These are phyloP conservation scores for Pseudocheirus occidentalis DNA, from an alignment of 2,797 vertebrate genomes.

Conservation along the genomic window DNA sequence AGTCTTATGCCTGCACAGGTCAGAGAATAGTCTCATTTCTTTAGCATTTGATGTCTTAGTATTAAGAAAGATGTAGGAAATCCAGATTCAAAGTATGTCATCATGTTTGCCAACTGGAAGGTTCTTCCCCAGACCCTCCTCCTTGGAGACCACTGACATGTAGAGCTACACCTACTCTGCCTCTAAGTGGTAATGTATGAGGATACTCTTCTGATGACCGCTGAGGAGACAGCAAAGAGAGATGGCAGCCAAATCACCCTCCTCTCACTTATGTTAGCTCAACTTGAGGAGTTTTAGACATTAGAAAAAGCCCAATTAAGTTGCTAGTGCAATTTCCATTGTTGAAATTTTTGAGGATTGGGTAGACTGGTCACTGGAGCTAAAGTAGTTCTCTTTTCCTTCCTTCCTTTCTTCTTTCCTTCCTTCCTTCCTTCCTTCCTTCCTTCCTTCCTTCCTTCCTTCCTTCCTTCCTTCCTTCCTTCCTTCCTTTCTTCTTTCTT, in stretches of 20 bases:
- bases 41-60: neutral
- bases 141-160: neutral
- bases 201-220: neutral
- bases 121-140: neutral
- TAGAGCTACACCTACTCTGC: neutral
- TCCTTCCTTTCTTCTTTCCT: too few species aligned
- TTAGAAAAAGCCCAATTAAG: neutral
- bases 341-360: neutral
- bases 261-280: neutral
- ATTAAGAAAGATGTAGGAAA: neutral
- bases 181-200: neutral
- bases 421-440: too few species aligned
- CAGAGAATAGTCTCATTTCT: neutral
- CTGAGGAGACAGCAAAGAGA: neutral
- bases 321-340: neutral
- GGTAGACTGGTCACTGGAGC: neutral
- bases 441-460: too few species aligned
- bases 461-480: too few species aligned
- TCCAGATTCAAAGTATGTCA: neutral
- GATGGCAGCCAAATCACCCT: neutral
- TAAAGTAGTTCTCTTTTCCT: neutral
- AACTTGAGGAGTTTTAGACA: neutral
- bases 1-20: neutral
- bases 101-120: neutral
- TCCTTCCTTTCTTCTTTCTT: too few species aligned